Percentiles rank a stretch among this genome's conserved stretches.
phyloP scores from a whole-genome alignment of 35 echinoderm and acorn worm species.

The Ophioderma brevispina region DNA sequence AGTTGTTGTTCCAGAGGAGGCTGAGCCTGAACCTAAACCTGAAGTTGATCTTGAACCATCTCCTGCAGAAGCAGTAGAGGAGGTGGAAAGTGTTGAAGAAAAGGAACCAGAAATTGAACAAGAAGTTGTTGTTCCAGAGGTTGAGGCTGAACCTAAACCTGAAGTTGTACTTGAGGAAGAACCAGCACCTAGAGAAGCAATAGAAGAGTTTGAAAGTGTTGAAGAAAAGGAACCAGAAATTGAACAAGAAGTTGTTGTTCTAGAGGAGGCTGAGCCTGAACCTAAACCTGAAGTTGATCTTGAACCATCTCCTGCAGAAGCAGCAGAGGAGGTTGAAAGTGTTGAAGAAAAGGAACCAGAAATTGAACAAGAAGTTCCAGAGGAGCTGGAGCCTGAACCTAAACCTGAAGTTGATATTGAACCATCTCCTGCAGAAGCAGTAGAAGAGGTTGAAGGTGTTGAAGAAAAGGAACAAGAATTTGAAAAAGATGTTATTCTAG shows the following conservation, averaged over 20 bases:
- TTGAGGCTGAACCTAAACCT: not conserved
- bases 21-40: not conserved
- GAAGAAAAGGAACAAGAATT: not conserved
- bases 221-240: not conserved
- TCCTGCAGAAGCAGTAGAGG: not conserved
- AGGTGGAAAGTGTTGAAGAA: not conserved
- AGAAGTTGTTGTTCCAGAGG: constrained; percentile 22
- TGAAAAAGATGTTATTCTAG: not conserved
- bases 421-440: not conserved
- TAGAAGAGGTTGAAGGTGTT: not conserved
- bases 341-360: not conserved
- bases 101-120: not conserved
- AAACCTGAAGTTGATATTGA: constrained; percentile 8
- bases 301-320: too few relatives aligned
- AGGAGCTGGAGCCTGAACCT: not conserved
- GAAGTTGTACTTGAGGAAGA: constrained; percentile 23
- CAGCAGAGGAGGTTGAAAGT: not conserved
- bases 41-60: not conserved
- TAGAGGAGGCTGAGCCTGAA: not conserved
- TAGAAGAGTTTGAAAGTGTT: not conserved
- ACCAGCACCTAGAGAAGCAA: constrained; percentile 22
- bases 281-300: too few relatives aligned
- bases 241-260: not conserved
- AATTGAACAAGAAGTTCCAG: constrained; percentile 4
- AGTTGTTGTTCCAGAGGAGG: too few relatives aligned